A percentile compares a stretch with the other conserved stretches of the same genome.
Conservation (phyloP, 2,888 invertebrate genomes). For the Sclerodermus sp. region DNA sequence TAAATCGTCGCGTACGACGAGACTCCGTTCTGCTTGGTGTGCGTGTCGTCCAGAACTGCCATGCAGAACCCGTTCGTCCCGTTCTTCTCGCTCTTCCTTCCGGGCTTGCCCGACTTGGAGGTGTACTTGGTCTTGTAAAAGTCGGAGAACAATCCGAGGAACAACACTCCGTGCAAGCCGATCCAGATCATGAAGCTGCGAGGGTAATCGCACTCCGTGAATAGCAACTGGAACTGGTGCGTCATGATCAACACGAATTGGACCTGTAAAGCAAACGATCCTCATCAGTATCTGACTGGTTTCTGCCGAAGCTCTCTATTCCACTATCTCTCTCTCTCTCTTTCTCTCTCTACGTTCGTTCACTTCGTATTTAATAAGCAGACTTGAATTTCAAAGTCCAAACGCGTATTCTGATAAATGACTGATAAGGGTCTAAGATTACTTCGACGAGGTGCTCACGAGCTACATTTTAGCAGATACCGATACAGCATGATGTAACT, state of each 20-base stretch:
- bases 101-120: constrained; percentile 27
- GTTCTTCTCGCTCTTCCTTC: constrained; percentile 14
- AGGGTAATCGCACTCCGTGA: constrained; percentile 90
- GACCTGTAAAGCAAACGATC: constrained; percentile 72
- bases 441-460: too few relatives aligned
- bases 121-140: constrained; percentile 87
- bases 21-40: constrained; percentile 48
- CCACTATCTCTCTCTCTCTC: too few relatives aligned
- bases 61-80: constrained; percentile 66
- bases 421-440: too few relatives aligned
- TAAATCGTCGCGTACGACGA: constrained; percentile 61
- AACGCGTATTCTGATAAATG: too few relatives aligned
- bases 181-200: constrained; percentile 92
- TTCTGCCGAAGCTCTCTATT: too few relatives aligned
- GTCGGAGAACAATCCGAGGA: constrained; percentile 91
- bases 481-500: too few relatives aligned
- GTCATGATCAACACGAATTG: constrained; percentile 91
- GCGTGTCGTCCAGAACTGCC: constrained; percentile 67
- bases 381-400: too few relatives aligned
- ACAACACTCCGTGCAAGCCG: constrained; percentile 89
- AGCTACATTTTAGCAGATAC: too few relatives aligned
- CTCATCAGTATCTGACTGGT: too few relatives aligned
- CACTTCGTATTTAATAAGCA: too few relatives aligned
- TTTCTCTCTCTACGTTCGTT: too few relatives aligned
- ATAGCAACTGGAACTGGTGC: constrained; percentile 89